These are phyloP conservation scores for Macrosoma leucophasiata DNA, from an alignment of 2,888 invertebrate genomes.

Conservation along the genomic window DNA sequence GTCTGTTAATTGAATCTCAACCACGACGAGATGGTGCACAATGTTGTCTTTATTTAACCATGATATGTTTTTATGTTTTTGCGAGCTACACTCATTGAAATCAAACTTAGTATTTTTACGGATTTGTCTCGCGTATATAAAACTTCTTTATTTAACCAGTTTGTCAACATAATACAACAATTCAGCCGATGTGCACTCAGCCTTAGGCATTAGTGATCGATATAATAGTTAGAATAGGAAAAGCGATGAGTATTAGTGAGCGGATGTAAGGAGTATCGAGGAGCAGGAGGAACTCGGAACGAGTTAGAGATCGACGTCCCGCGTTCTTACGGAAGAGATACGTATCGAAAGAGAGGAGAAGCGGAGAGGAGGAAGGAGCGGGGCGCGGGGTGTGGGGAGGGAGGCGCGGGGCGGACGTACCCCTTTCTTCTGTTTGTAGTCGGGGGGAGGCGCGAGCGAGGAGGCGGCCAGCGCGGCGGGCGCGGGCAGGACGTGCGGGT, in stretches of 20 bases:
- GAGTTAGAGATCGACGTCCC: not conserved
- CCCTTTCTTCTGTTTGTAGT: constrained; percentile 74
- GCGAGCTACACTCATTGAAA: too few species aligned
- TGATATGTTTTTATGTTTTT: too few species aligned
- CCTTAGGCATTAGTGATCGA: too few species aligned
- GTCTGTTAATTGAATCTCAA: too few species aligned
- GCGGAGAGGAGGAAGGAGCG: not conserved
- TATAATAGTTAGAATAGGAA: constrained; percentile 21
- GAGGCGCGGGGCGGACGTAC: constrained; percentile 47
- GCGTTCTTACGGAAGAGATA: constrained; percentile 4
- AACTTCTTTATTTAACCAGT: too few species aligned
- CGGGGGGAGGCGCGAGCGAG: constrained; percentile 44
- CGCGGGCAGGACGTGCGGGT: constrained; percentile 35
- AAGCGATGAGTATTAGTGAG: constrained; percentile 35
- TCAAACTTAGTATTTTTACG: too few species aligned
- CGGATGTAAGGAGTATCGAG: constrained; percentile 5
- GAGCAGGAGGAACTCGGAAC: not conserved
- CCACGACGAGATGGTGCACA: too few species aligned
- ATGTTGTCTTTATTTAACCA: too few species aligned
- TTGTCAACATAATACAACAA: too few species aligned
- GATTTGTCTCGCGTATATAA: too few species aligned
- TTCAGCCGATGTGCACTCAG: too few species aligned
- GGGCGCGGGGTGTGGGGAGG: constrained; percentile 2
- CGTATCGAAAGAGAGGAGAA: not conserved
- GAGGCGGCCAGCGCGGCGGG: constrained; percentile 42